Evolutionary conservation across 1,140 invertebrate species (phyloP).

Genomic region (Neotoxoptera formosana): DNA sequence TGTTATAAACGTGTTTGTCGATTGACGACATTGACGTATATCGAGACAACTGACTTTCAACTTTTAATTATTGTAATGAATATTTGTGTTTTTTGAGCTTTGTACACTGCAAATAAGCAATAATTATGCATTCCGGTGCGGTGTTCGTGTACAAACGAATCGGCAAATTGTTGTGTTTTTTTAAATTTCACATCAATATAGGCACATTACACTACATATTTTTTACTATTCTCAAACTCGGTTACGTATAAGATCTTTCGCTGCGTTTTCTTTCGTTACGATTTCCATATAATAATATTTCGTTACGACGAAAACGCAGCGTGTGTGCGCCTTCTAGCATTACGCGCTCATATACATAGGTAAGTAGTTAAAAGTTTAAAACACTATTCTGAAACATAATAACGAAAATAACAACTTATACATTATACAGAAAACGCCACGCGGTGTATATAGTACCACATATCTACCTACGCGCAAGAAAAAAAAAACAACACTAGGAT

Average conservation of each 20-base stretch:
- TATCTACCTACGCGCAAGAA: no score
- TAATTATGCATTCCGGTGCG: no score
- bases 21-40: not conserved
- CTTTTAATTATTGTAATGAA: not conserved
- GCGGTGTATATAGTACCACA: not conserved
- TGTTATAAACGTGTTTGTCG: not conserved
- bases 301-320: not conserved
- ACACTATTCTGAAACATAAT: not conserved
- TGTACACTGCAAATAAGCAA: no score
- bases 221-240: not conserved
- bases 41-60: not conserved
- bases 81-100: not conserved
- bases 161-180: not conserved
- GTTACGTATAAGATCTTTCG: not conserved
- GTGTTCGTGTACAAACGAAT: not conserved
- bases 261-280: not conserved
- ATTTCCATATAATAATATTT: constrained; percentile 12
- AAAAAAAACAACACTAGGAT: not conserved
- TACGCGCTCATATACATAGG: not conserved
- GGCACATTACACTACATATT: not conserved
- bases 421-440: not conserved
- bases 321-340: not conserved
- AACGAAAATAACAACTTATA: no score
- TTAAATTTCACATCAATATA: not conserved
- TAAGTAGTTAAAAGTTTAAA: not conserved